Base-by-base conservation (phyloP, 2,113 vertebrate genomes). In the Muntiacus muntjak region DNA sequence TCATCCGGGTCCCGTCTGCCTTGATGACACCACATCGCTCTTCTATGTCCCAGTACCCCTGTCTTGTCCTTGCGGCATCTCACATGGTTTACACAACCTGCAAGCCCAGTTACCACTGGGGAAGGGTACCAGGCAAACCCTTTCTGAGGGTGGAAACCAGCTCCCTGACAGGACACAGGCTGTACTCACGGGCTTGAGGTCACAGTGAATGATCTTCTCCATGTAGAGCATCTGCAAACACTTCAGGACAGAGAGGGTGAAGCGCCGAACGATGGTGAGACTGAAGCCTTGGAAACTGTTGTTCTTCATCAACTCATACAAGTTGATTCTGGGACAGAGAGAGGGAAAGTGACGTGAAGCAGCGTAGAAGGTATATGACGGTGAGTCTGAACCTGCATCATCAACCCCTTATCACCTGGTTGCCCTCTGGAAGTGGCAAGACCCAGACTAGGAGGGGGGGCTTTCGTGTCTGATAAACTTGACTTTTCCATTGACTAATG, bases 261-360 rank as follows among this genome's bases (percentile, higher is more conserved):
- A 99, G 74, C 99, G 99, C 1, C 99, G 99, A 95, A 99, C 99
- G 67, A 99, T 97, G 17, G 99, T 98, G 52, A 99, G 98, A 78
- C 99, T 99, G 98, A 99, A 99, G 92, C 99, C 99, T 98, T 99
- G 99, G 98, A 99, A 99, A 98, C 99, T 99, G 97, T 99, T 99
- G 96, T 99, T 99, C 98, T 99, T 99, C 91, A 99, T 99, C 96
- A 99, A 96, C 97, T 99, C 99, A 5, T 99, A 99, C 97, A 99
- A 98, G 99, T 99, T 99, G 97, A 99, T 99, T 97, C 99, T 99
- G 98, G 6, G 54, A 94, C 40, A 92, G 78, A 92, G 50, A 93
- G 85, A 96, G 78, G 95, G 52, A 92, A 54, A 74, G 54, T 79
- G 60, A 97, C n/a, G 9, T 2, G 3, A 21, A 17, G 28, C 28